These are phyloP conservation scores for Orthosia cruda DNA, from an alignment of 2,888 invertebrate genomes.

Conservation along the genomic window DNA sequence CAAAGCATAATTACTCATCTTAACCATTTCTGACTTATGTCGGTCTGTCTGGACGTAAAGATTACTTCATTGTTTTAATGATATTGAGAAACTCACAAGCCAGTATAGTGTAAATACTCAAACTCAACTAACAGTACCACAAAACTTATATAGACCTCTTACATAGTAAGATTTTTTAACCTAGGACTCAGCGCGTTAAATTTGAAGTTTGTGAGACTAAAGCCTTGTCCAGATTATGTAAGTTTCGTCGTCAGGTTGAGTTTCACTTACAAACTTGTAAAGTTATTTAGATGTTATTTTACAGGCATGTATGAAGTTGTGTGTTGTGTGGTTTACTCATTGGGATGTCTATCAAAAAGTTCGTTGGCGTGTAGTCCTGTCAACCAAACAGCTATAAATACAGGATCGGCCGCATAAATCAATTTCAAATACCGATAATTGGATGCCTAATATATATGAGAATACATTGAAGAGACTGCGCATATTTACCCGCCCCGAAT, in stretches of 20 bases:
- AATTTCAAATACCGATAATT: constrained; percentile 20
- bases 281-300: constrained; percentile 33
- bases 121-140: constrained; percentile 16
- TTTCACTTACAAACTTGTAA: constrained; percentile 45
- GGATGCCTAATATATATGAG: constrained; percentile 3
- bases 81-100: constrained; percentile 40
- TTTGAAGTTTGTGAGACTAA: constrained; percentile 62
- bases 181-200: constrained; percentile 62
- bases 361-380: constrained; percentile 1
- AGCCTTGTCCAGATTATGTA: constrained; percentile 52
- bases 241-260: constrained; percentile 43
- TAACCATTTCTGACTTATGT: background rate
- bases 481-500: constrained; percentile 22
- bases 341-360: constrained; percentile 2
- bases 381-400: background rate
- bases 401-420: constrained; percentile 2
- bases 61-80: constrained; percentile 23
- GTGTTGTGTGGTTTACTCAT: constrained; percentile 7
- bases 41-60: background rate
- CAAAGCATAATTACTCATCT: background rate
- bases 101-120: constrained; percentile 36
- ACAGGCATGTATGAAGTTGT: background rate
- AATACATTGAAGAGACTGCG: background rate
- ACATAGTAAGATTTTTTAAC: constrained; percentile 68
- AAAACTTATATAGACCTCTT: constrained; percentile 35